Evolutionary conservation across 2,888 invertebrate genomes (phyloP).

Genomic region (Nomada ferruginata): DNA sequence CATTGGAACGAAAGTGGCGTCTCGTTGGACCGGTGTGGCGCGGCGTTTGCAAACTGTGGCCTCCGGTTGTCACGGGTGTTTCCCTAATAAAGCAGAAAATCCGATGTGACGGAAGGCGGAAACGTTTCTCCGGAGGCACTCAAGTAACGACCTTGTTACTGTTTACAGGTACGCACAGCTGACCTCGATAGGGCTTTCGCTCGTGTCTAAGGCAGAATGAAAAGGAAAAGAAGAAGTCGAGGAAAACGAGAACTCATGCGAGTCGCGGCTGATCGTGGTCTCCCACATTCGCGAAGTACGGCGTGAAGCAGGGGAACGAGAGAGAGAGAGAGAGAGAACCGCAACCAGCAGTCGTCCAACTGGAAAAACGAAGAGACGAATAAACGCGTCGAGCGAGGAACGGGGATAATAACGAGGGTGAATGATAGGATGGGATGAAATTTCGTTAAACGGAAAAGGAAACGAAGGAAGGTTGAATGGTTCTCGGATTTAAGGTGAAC

Average conservation of each 20-base stretch:
- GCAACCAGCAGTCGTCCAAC: background rate
- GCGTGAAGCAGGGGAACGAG: conserved; percentile 23
- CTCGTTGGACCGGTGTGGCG: background rate
- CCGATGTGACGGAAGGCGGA: background rate
- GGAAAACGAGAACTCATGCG: conserved; percentile 55
- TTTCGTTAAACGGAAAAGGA: background rate
- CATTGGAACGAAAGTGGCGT: background rate
- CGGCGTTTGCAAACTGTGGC: background rate
- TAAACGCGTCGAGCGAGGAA: background rate
- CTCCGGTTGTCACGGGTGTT: background rate
- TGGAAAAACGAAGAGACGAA: conserved; percentile 4
- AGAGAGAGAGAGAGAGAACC: background rate
- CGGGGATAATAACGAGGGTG: too few species aligned
- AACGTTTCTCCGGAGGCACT: background rate
- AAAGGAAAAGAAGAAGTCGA: conserved; percentile 61
- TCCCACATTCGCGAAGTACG: conserved; percentile 23
- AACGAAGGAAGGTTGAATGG: too few species aligned
- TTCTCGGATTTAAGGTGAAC: conserved; percentile 20
- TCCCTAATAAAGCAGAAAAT: conserved; percentile 1
- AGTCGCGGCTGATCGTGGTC: conserved; percentile 38
- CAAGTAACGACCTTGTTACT: conserved; percentile 49
- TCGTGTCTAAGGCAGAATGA: conserved; percentile 60
- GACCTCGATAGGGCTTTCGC: conserved; percentile 49
- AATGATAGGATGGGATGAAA: too few species aligned
- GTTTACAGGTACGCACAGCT: conserved; percentile 48